A percentile compares a stretch with the other conserved stretches of the same genome.
These are phyloP conservation scores for Cliona cf. orientalis DNA, from an alignment of 37 sponge, comb jelly and placozoan species.

Conservation along the genomic window DNA sequence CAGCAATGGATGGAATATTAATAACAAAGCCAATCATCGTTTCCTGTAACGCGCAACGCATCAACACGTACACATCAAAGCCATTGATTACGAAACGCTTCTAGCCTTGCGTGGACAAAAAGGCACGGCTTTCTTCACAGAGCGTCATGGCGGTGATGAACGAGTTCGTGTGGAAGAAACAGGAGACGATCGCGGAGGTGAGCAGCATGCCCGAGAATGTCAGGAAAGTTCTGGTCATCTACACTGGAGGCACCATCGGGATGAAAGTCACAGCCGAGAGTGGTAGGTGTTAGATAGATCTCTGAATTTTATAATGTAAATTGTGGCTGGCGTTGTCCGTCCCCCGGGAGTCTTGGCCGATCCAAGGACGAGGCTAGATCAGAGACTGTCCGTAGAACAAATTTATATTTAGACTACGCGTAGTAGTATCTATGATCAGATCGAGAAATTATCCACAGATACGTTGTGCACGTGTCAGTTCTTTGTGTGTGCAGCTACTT, in stretches of 20 bases:
- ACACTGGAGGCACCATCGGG: conserved; percentile 82
- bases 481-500: too few species aligned
- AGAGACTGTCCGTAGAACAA: neutral
- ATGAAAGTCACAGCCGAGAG: too few species aligned
- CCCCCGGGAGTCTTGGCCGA: neutral
- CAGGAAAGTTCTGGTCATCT: conserved; percentile 50
- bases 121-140: too few species aligned
- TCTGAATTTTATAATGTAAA: too few species aligned
- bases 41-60: neutral
- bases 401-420: neutral
- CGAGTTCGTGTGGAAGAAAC: conserved; percentile 60
- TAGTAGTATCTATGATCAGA: neutral
- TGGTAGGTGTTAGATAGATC: too few species aligned
- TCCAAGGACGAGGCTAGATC: neutral
- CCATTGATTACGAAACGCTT: neutral
- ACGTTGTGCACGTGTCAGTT: neutral
- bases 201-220: conserved; percentile 10
- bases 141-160: conserved; percentile 29
- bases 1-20: neutral
- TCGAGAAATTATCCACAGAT: neutral
- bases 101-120: neutral
- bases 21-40: neutral
- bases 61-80: neutral
- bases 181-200: conserved; percentile 20
- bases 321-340: too few species aligned